These are phyloP conservation scores for Falcunculus frontatus DNA, from an alignment of 2,113 vertebrate species.

Conservation along the genomic window DNA sequence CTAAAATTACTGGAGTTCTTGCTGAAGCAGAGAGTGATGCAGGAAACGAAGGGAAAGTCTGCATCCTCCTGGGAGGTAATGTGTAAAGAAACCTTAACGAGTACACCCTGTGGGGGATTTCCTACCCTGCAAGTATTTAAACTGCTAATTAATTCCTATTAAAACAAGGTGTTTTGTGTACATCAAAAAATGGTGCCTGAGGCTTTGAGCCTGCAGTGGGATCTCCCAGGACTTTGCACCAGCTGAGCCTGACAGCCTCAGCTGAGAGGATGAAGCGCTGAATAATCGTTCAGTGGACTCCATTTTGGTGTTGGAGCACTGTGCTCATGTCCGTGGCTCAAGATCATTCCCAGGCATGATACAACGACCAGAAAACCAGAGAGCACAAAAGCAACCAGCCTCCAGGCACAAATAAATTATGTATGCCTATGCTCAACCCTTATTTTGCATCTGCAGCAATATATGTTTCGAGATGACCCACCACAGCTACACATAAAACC, in stretches of 20 bases:
- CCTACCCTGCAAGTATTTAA: conserved; percentile 50
- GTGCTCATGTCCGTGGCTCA: neutral
- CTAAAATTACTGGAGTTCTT: neutral
- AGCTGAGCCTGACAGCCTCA: neutral
- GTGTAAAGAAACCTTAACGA: conserved; percentile 51
- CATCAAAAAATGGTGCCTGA: conserved; percentile 25
- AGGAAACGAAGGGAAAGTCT: conserved; percentile 38
- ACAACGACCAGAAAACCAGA: neutral
- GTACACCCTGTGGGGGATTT: conserved; percentile 17
- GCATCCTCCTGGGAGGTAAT: conserved; percentile 45
- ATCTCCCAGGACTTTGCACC: conserved; percentile 7
- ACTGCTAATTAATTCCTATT: conserved; percentile 63
- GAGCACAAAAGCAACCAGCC: neutral
- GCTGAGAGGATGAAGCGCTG: neutral
- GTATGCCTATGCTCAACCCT: neutral
- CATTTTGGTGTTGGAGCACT: neutral
- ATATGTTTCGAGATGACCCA: neutral
- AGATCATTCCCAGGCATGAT: neutral
- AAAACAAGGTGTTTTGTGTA: conserved; percentile 56
- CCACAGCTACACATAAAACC: neutral
- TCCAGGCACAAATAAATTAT: neutral
- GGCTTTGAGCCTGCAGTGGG: conserved; percentile 24
- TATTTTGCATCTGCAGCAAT: neutral
- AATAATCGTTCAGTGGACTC: neutral
- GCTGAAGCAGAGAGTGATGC: conserved; percentile 11